phyloP scores from a whole-genome alignment of 1,140 invertebrate species.

The Pachyrhynchus sulphureomaculatus region DNA sequence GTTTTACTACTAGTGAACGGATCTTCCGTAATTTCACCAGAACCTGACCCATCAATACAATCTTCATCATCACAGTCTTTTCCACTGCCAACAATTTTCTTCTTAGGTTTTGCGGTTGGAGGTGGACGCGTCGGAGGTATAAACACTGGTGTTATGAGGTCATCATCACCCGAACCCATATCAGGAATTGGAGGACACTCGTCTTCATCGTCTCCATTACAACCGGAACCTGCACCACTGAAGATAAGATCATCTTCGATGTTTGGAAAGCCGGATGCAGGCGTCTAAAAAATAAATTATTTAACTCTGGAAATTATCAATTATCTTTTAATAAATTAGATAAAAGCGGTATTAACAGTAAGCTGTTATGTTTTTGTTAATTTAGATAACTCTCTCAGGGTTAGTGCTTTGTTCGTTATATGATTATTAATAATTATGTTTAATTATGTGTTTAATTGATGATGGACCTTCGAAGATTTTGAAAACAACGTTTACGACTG shows the following conservation, averaged over 20 bases:
- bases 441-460: no score
- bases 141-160: slow-evolving; percentile 89
- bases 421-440: no score
- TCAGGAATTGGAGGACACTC: slow-evolving; percentile 83
- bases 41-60: slow-evolving; percentile 73
- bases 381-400: no score
- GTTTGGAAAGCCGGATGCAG: slow-evolving; percentile 75
- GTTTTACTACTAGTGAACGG: slow-evolving; percentile 36
- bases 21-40: slow-evolving; percentile 63
- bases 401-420: no score
- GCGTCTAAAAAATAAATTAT: slow-evolving; percentile 74
- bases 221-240: slow-evolving; percentile 85
- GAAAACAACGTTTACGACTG: no score
- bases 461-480: no score
- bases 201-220: slow-evolving; percentile 80
- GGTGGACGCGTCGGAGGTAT: slow-evolving; percentile 78
- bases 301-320: no score
- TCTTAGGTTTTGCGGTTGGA: slow-evolving; percentile 56
- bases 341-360: no score
- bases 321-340: no score
- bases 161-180: slow-evolving; percentile 79
- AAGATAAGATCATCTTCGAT: slow-evolving; percentile 84
- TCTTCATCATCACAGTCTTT: slow-evolving; percentile 78
- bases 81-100: slow-evolving; percentile 40
- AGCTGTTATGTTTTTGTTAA: no score